Evolutionary conservation across 2,888 invertebrate species (phyloP).

Genomic region (Alsophila aescularia): DNA sequence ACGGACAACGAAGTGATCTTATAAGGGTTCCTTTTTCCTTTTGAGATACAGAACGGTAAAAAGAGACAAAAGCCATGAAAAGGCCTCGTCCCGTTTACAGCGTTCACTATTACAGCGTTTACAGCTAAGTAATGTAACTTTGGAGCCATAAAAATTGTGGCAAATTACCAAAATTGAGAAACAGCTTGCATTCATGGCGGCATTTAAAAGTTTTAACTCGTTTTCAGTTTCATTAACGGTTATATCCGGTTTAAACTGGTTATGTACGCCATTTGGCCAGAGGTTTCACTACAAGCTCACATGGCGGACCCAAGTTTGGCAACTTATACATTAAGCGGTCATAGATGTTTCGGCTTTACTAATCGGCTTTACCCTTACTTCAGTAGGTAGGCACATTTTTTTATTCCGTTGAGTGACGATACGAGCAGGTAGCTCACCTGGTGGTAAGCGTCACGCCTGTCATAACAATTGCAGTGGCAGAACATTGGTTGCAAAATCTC

Average conservation of each 20-base stretch:
- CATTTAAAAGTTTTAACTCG: conserved; percentile 77
- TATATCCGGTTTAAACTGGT: conserved; percentile 75
- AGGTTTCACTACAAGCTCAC: conserved; percentile 34
- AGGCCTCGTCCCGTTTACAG: conserved; percentile 9
- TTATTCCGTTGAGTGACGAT: no score
- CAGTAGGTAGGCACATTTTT: no score
- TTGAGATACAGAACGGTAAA: no score
- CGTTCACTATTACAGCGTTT: conserved; percentile 27
- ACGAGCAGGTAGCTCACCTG: no score
- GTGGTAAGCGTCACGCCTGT: no score
- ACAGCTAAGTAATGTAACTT: conserved; percentile 32
- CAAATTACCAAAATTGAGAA: conserved; percentile 75
- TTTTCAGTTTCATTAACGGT: conserved; percentile 81
- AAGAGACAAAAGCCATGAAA: conserved; percentile 4
- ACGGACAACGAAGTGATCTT: no score
- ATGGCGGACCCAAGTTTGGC: neutral
- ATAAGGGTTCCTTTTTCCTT: no score
- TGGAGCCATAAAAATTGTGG: conserved; percentile 65
- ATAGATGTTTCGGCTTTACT: neutral
- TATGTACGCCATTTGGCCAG: conserved; percentile 73
- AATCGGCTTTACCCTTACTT: neutral
- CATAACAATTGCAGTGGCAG: no score
- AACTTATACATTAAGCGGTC: conserved; percentile 3
- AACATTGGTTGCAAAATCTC: no score
- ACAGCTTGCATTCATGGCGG: conserved; percentile 79